These are phyloP conservation scores for Danaus chrysippus DNA, from an alignment of 2,888 invertebrate species.

Conservation along the genomic window DNA sequence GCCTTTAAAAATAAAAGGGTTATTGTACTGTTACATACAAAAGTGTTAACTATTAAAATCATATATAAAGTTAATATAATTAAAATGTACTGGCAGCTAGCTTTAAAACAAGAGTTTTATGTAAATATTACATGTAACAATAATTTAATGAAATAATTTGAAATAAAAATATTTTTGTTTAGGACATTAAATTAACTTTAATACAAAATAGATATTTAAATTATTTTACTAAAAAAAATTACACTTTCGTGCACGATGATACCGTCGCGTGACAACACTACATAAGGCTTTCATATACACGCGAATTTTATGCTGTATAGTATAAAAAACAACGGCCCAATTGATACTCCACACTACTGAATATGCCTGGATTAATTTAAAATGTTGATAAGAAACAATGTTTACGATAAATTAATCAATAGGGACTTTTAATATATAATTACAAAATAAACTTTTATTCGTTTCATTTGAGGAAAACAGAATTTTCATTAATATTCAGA, in stretches of 20 bases:
- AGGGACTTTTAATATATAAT: not conserved
- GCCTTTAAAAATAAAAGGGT: slow-evolving; percentile 71
- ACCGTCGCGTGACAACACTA: slow-evolving; percentile 60
- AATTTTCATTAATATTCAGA: not conserved
- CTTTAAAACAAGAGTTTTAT: too few species aligned
- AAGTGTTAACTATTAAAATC: slow-evolving; percentile 38
- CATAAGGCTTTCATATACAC: slow-evolving; percentile 65
- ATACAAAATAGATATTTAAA: not conserved
- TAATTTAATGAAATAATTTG: too few species aligned
- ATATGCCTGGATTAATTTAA: slow-evolving; percentile 1
- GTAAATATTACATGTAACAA: too few species aligned
- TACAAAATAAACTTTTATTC: not conserved
- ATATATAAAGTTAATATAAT: not conserved
- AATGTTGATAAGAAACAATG: not conserved
- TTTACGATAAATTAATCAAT: slow-evolving; percentile 5
- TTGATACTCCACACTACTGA: slow-evolving; percentile 74
- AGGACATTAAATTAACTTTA: not conserved
- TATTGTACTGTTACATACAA: slow-evolving; percentile 45
- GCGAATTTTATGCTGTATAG: slow-evolving; percentile 69
- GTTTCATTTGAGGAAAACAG: not conserved
- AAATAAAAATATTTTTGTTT: too few species aligned
- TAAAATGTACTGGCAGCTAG: too few species aligned
- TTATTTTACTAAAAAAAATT: slow-evolving; percentile 21
- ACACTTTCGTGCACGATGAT: slow-evolving; percentile 55
- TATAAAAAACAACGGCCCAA: slow-evolving; percentile 71